Conservation (phyloP, 2,888 invertebrate species). For the Sialis lutaria region DNA sequence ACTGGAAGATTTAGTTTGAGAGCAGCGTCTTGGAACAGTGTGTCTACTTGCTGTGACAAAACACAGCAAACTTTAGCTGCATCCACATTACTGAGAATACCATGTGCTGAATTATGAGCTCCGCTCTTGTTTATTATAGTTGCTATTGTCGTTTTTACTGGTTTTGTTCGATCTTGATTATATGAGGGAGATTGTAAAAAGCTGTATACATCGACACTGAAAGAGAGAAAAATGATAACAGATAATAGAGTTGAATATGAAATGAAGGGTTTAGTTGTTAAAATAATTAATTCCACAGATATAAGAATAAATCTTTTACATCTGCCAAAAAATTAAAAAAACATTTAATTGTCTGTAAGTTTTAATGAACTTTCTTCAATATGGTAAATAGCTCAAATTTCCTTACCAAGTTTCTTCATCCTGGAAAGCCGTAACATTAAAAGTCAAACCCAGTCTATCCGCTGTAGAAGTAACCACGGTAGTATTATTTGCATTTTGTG, state of each 20-base stretch:
- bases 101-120: constrained; percentile 26
- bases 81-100: constrained; percentile 53
- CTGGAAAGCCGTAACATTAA: constrained; percentile 36
- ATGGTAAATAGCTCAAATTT: neutral
- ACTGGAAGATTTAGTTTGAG: constrained; percentile 73
- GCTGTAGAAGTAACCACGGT: constrained; percentile 41
- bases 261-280: too few relatives aligned
- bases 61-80: constrained; percentile 82
- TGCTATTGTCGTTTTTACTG: constrained; percentile 47
- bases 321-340: too few relatives aligned
- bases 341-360: too few relatives aligned
- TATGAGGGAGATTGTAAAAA: constrained; percentile 44
- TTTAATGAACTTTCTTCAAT: too few relatives aligned
- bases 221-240: constrained; percentile 14
- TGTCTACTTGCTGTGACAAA: constrained; percentile 76
- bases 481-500: constrained; percentile 44
- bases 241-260: too few relatives aligned
- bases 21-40: constrained; percentile 78
- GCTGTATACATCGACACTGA: constrained; percentile 69
- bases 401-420: constrained; percentile 65
- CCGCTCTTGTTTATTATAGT: constrained; percentile 48
- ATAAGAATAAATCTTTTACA: too few relatives aligned
- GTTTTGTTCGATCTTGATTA: constrained; percentile 28
- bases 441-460: constrained; percentile 39
- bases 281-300: too few relatives aligned